phyloP scores from a whole-genome alignment of 2,113 vertebrate species.

The Pandion haliaetus region DNA sequence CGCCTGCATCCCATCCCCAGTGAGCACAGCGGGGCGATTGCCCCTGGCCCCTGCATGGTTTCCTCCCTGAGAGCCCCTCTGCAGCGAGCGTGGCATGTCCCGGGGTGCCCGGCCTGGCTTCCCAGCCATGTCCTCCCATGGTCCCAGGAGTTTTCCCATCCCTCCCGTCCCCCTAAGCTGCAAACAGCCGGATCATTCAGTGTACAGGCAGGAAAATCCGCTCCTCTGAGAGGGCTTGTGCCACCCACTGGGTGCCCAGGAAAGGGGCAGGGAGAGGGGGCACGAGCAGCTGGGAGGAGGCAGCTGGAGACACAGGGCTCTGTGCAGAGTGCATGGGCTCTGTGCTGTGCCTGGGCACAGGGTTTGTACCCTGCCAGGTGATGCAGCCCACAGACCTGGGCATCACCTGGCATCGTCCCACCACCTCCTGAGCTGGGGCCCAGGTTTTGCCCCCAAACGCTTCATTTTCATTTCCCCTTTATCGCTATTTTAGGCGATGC shows the following conservation, averaged over 20 bases:
- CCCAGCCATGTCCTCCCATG: rapidly evolving
- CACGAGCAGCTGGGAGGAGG: not conserved
- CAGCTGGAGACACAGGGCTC: not conserved
- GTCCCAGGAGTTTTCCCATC: not conserved
- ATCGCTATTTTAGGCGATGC: not conserved
- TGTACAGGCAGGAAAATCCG: not conserved
- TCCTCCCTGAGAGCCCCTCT: not conserved
- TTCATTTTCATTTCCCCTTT: not conserved
- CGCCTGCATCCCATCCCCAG: not conserved
- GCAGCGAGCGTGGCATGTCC: rapidly evolving
- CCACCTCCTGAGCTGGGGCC: not conserved
- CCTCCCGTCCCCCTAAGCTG: not conserved
- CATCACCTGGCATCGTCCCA: not conserved
- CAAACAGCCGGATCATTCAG: rapidly evolving
- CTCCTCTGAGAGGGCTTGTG: not conserved
- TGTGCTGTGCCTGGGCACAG: rapidly evolving
- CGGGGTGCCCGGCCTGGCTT: not conserved
- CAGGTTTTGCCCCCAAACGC: not conserved
- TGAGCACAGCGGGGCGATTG: rapidly evolving
- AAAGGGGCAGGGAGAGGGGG: not conserved
- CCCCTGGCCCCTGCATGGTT: not conserved
- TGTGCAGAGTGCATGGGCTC: not conserved
- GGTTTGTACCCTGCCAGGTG: not conserved
- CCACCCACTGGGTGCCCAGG: not conserved
- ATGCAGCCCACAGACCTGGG: not conserved